phyloP scores from a whole-genome alignment of 2,797 vertebrate genomes.

The Argyrosomus regius region DNA sequence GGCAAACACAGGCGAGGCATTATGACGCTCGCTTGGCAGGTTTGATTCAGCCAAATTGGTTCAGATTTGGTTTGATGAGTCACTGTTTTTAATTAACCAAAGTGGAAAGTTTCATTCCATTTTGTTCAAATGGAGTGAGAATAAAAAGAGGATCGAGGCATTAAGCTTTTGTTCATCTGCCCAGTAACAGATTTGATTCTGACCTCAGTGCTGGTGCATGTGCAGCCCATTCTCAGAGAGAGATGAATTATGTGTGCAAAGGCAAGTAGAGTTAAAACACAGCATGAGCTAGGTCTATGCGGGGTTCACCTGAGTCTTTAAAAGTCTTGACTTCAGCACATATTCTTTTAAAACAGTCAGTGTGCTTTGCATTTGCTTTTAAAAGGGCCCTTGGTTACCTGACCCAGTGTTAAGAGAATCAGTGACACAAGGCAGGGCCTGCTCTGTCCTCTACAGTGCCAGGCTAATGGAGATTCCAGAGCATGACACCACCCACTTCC shows the following conservation, averaged over 20 bases:
- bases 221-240: slow-evolving; percentile 19
- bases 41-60: slow-evolving; percentile 12
- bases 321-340: slow-evolving; percentile 39
- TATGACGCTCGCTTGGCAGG: slow-evolving; percentile 1
- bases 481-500: slow-evolving; percentile 71
- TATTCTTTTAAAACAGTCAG: slow-evolving; percentile 46
- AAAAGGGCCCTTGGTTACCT: slow-evolving; percentile 38
- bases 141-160: not conserved
- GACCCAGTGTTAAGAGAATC: slow-evolving; percentile 48
- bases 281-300: slow-evolving; percentile 26
- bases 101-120: slow-evolving; percentile 8
- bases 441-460: slow-evolving; percentile 45
- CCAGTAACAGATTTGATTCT: slow-evolving; percentile 1
- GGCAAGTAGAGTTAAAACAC: slow-evolving; percentile 38
- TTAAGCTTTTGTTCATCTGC: not conserved
- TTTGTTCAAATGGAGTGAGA: not conserved
- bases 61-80: slow-evolving; percentile 24
- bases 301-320: slow-evolving; percentile 20
- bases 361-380: slow-evolving; percentile 41
- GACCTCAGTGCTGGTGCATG: not conserved
- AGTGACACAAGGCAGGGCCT: slow-evolving; percentile 34
- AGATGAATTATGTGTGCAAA: slow-evolving; percentile 19
- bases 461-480: slow-evolving; percentile 79
- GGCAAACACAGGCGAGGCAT: slow-evolving; percentile 29
- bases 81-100: slow-evolving; percentile 10